phyloP scores from a whole-genome alignment of 2,113 vertebrate species.

The Centropus bengalensis region DNA sequence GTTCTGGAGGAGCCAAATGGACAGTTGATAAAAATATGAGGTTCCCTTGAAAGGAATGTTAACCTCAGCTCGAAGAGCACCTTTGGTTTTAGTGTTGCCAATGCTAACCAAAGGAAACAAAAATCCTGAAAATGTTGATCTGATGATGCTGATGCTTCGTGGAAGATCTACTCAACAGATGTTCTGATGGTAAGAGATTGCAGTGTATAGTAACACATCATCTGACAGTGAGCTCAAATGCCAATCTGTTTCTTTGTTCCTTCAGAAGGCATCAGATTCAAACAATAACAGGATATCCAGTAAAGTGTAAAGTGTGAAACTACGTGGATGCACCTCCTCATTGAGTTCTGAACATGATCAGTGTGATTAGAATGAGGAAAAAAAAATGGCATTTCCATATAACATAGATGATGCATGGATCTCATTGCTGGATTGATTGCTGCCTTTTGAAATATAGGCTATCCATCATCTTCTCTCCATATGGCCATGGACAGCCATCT shows the following conservation, averaged over 20 bases:
- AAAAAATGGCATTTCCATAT: background rate
- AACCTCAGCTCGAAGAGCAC: background rate
- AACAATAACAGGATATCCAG: background rate
- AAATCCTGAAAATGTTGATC: background rate
- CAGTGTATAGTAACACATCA: background rate
- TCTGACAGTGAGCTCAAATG: background rate
- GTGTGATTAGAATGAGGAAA: background rate
- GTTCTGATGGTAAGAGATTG: background rate
- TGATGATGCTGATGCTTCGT: background rate
- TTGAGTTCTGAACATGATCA: background rate
- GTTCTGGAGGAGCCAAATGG: background rate
- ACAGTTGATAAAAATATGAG: background rate
- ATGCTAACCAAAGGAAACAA: background rate
- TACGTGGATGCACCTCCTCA: background rate
- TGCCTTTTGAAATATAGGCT: background rate
- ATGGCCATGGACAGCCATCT: background rate
- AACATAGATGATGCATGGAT: background rate
- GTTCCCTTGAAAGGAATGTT: background rate
- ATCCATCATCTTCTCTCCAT: background rate
- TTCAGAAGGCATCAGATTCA: background rate
- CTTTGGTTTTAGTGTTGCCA: background rate
- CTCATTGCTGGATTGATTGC: background rate
- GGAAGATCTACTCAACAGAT: background rate
- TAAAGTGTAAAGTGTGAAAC: background rate
- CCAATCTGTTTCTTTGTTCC: background rate